Evolutionary conservation across 2,888 invertebrate species (phyloP).

Genomic region (Trissoscelio sp.): DNA sequence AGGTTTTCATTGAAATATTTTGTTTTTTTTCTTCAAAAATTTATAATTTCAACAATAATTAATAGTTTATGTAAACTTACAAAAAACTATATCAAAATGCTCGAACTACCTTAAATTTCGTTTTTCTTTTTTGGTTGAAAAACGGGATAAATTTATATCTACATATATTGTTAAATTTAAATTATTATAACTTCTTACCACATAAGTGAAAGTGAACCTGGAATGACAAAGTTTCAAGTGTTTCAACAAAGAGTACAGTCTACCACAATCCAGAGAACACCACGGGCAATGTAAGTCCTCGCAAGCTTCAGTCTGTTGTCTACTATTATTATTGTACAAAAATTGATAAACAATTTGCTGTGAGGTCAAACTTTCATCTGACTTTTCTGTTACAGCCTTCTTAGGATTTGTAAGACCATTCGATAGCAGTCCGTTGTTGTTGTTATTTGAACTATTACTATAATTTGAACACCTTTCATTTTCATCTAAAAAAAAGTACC

Average conservation of each 20-base stretch:
- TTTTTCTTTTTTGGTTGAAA: too few relatives aligned
- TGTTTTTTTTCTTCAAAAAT: too few relatives aligned
- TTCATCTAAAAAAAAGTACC: conserved; percentile 69
- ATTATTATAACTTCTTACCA: conserved; percentile 84
- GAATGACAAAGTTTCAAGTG: conserved; percentile 97
- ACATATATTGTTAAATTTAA: too few relatives aligned
- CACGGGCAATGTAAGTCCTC: conserved; percentile 97
- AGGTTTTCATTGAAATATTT: too few relatives aligned
- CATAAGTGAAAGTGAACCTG: conserved; percentile 96
- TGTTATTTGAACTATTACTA: conserved; percentile 79
- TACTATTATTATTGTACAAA: conserved; percentile 96
- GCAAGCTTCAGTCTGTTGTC: conserved; percentile 97
- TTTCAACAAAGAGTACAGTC: conserved; percentile 94
- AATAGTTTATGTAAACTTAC: too few relatives aligned
- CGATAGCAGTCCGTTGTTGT: conserved; percentile 80
- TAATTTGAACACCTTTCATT: conserved; percentile 81
- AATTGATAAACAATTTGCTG: conserved; percentile 97
- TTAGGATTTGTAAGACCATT: conserved; percentile 80
- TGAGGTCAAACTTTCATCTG: conserved; percentile 80
- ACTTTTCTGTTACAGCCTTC: conserved; percentile 76
- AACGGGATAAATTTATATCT: too few relatives aligned
- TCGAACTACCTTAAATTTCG: too few relatives aligned
- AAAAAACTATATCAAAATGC: too few relatives aligned
- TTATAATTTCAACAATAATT: too few relatives aligned
- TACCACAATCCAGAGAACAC: conserved; percentile 96